phyloP scores from a whole-genome alignment of 2,797 vertebrate species.

The Chrosomus eos region DNA sequence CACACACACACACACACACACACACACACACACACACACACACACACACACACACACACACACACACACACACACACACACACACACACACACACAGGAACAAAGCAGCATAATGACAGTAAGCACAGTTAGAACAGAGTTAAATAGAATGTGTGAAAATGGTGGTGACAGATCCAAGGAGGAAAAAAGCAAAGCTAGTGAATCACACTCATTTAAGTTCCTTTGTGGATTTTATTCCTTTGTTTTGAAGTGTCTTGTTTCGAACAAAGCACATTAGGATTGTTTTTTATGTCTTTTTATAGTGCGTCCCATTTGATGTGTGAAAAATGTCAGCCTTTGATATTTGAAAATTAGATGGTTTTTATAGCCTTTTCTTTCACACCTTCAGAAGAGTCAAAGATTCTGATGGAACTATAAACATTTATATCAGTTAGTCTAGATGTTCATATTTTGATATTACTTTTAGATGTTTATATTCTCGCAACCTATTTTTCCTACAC shows the following conservation, averaged over 20 bases:
- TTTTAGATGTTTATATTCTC: not conserved
- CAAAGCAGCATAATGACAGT: not conserved
- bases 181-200: not conserved
- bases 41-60: too few relatives aligned
- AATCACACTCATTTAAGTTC: conserved; percentile 14
- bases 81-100: not conserved
- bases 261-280: not conserved
- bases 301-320: not conserved
- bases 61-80: not conserved
- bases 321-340: not conserved
- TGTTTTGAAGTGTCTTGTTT: conserved; percentile 1
- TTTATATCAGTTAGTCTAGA: not conserved
- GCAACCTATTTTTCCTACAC: not conserved
- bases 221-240: conserved; percentile 2
- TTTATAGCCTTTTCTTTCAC: not conserved
- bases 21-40: too few relatives aligned
- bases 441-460: not conserved
- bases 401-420: not conserved
- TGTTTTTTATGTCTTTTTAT: not conserved
- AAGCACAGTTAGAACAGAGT: not conserved
- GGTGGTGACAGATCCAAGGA: not conserved
- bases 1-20: too few relatives aligned
- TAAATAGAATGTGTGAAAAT: conserved; percentile 1
- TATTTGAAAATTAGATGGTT: conserved; percentile 1
- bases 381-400: not conserved